Base-by-base conservation (phyloP, 1,140 invertebrate species). In the Frieseomelitta varia region DNA sequence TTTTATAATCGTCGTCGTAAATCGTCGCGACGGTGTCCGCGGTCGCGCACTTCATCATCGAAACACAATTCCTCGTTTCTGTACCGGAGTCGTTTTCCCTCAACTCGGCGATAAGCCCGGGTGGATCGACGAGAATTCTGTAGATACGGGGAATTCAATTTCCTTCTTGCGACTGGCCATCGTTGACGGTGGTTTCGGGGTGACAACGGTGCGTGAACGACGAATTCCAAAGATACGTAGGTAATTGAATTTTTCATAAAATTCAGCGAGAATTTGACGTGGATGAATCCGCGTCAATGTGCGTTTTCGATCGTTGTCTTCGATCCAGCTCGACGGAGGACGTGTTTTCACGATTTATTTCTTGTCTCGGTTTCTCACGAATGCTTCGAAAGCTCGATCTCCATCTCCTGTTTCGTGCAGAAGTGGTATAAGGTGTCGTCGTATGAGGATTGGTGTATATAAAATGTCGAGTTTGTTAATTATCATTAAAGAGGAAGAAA, bases 121-220 rank as follows among this genome's bases (percentile, higher is more conserved):
- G 2, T 53, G 61, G 39, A 71, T 30, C 34, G 30, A 69, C 15
- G 51, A 39, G 67, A n/a, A 58, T 19, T 27, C 27, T 19, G 24
- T 3, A 72, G 76, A 84, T 84, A 79, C 82, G 47, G 24, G 30
- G 11, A 84, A 84, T 79, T 73, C 56, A 73, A 79, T 84, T 79
- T 73, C 77, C 30, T 84, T 39, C 34, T 19, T 69, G 56, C 47
- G 56, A 30, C 76, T 72, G 39, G 75, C 30, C 76, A 71, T 61
- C 34, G 58, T 30, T 24, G 39, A 47, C 39, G 55, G 4, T 53
- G 82, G 56, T 17, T 58, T 65, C 30, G 19, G 58, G 47, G 51
- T 21, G 58, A 0, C 68, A 27, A 55, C 14, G 56, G 17, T 72
- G 76, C 55, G 67, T 79, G 76, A n/a, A 2, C 30, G 30, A 12